A percentile compares a stretch with the other conserved stretches of the same genome.
These are phyloP conservation scores for Athalia cordata DNA, from an alignment of 2,888 invertebrate genomes.

Conservation along the genomic window DNA sequence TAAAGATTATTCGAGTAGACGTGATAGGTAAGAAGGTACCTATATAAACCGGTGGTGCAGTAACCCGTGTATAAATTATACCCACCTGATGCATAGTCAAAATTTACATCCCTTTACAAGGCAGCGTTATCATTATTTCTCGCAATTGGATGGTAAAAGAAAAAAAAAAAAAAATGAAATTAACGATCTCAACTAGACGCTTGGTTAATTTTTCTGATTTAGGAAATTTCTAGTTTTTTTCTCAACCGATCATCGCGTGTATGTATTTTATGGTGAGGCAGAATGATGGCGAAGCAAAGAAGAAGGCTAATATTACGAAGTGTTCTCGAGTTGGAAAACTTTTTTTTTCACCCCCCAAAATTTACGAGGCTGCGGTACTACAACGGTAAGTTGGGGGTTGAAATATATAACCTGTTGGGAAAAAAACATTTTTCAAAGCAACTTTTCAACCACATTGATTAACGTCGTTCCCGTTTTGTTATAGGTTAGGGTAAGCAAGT, in stretches of 20 bases:
- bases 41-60: not conserved
- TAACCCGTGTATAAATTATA: constrained; percentile 25
- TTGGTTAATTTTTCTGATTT: too few relatives aligned
- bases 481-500: not conserved
- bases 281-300: not conserved
- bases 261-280: too few relatives aligned
- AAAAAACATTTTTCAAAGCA: too few relatives aligned
- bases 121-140: too few relatives aligned
- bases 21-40: too few relatives aligned
- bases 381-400: too few relatives aligned
- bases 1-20: constrained; percentile 18
- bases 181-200: too few relatives aligned
- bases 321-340: constrained; percentile 27
- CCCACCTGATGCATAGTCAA: not conserved
- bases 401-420: too few relatives aligned
- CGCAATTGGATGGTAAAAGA: too few relatives aligned
- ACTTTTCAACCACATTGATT: constrained; percentile 20
- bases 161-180: too few relatives aligned
- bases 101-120: not conserved
- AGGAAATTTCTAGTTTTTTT: too few relatives aligned
- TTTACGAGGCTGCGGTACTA: constrained; percentile 1
- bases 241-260: too few relatives aligned
- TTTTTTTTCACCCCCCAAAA: not conserved
- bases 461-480: not conserved
- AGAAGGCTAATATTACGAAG: not conserved